Base-by-base conservation (phyloP, 2,797 vertebrate species). In the Microctenopoma stevenorrisi region DNA sequence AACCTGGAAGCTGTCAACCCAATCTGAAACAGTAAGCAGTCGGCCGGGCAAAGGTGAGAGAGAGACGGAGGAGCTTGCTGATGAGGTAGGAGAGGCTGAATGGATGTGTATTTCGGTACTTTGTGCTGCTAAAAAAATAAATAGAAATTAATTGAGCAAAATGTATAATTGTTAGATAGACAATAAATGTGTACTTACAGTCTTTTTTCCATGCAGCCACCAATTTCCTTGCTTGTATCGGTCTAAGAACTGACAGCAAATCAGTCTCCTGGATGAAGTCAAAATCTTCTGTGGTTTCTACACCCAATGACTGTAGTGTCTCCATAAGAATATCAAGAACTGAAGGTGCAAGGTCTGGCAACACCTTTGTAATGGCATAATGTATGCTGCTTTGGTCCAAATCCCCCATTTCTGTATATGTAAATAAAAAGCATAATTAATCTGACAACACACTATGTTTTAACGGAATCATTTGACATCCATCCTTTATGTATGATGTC, bases 1-100 rank as follows among this genome's bases (percentile, higher is more conserved):
- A 33, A 82, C 59, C 10, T 69, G 40, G 16, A 85, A 79, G 37
- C 14, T 42, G 22, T 74, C 65, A 1, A 43, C 55, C 56, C 70
- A 85, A 1, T 78, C 55, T 53, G 7, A 3, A 49, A n/a, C 65
- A 48, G 48, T 14, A 52, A 40, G 50, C 11, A 0, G 22, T 12
- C 7, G 5, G 44, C 4, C 43, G 42, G 18, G 4, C 33, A 2
- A 7, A 60, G 0, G 46, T 25, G 70, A 12, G 35, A 0, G 11
- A 42, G 40, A 42, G n/a, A 48, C 0, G 46, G 15, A 64, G 15
- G 52, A 72, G 52, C 8, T 1, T 1, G 15, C 8, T 3, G 48
- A 53, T 7, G 57, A 53, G 12, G 48, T 0, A 28, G 18, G 22
- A 58, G 46, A 64, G 1, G 18, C 0, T 7, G 55, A 53, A 8